A percentile compares a stretch with the other conserved stretches of the same genome.
Evolutionary conservation across 2,113 vertebrate genomes (phyloP).

Genomic region (Archilochus colubris): DNA sequence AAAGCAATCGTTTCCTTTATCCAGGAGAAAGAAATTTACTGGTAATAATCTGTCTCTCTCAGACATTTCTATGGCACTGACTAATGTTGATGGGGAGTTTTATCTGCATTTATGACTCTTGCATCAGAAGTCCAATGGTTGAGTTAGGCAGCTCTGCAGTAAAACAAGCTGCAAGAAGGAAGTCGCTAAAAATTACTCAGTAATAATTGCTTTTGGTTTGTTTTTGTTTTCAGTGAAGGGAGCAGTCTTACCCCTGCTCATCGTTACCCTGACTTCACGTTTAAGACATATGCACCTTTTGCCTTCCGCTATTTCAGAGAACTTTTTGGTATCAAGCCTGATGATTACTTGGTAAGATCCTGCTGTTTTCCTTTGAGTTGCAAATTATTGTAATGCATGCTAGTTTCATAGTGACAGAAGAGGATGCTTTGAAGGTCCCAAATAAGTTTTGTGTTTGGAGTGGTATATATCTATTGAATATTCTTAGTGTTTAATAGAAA

Average conservation of each 20-base stretch:
- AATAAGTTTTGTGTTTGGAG: neutral
- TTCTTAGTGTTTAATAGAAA: neutral
- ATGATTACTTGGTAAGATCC: constrained; percentile 95
- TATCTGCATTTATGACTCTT: neutral
- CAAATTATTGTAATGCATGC: neutral
- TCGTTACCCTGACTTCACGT: constrained; percentile 98
- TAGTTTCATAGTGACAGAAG: neutral
- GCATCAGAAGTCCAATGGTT: neutral
- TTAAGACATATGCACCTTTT: constrained; percentile 96
- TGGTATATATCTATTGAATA: neutral
- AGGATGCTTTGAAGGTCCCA: neutral
- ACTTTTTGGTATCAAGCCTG: constrained; percentile 97
- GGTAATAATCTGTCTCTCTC: neutral
- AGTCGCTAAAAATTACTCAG: neutral
- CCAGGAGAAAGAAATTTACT: neutral
- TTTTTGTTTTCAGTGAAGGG: constrained; percentile 85
- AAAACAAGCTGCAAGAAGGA: neutral
- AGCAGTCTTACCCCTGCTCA: constrained; percentile 98
- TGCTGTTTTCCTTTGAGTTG: constrained; percentile 49
- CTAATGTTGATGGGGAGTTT: neutral
- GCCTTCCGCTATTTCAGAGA: constrained; percentile 99
- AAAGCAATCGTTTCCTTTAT: neutral
- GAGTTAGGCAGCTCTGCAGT: neutral
- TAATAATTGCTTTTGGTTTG: neutral
- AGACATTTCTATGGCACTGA: neutral